Conservation (phyloP, 2,888 invertebrate genomes). For the Pheosia tremula region DNA sequence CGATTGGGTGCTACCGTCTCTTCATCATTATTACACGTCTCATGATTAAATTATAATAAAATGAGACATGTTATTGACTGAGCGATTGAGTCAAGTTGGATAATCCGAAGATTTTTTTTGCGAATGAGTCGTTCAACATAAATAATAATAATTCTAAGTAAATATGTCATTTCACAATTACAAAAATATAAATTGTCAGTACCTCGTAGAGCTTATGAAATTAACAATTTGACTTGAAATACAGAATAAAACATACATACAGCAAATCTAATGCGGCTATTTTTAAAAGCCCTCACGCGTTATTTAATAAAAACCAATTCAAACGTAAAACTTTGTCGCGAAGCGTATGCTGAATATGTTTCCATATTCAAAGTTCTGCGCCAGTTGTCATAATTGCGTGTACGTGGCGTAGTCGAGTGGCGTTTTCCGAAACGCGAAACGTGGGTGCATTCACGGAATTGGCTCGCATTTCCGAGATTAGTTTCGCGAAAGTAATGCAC, state of each 20-base stretch:
- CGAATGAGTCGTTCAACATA: too few relatives aligned
- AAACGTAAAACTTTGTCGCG: constrained; percentile 19
- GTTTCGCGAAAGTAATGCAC: constrained; percentile 17
- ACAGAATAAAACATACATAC: not conserved
- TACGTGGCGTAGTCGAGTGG: constrained; percentile 61
- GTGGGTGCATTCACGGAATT: constrained; percentile 33
- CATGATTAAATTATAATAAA: too few relatives aligned
- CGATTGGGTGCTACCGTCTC: too few relatives aligned
- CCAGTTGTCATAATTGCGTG: constrained; percentile 58
- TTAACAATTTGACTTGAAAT: not conserved
- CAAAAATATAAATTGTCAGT: too few relatives aligned
- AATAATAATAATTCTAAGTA: too few relatives aligned
- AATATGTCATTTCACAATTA: too few relatives aligned
- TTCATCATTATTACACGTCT: too few relatives aligned
- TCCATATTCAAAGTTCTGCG: constrained; percentile 31
- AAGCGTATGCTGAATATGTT: constrained; percentile 35
- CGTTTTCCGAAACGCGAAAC: constrained; percentile 38
- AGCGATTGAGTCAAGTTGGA: too few relatives aligned
- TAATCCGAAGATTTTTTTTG: too few relatives aligned
- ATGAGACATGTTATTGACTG: too few relatives aligned
- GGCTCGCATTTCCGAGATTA: constrained; percentile 35
- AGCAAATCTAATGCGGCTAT: not conserved
- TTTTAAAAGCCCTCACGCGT: not conserved
- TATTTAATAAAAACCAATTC: not conserved
- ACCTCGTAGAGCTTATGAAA: too few relatives aligned